Evolutionary conservation across 2,888 invertebrate genomes (phyloP), one percentile per base, ranked within the genome.

Genomic region (Eutolmus rufibarbis): DNA sequence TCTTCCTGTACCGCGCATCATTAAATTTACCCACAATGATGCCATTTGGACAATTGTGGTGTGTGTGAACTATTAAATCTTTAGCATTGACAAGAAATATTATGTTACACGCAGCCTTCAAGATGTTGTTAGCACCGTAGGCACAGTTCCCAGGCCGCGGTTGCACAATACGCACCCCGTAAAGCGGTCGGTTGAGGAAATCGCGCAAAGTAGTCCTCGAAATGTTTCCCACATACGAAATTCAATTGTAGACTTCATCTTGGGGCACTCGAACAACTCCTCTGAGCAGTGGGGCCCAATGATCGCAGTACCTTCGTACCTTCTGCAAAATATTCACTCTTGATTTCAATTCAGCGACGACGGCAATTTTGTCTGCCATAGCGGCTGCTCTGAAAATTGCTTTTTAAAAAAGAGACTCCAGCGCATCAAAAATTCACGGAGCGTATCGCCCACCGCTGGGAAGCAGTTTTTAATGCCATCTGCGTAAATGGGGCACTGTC

Each of bases 11-110:
- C 40, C 40, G 23, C 23, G 46, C 43, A 43, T 43, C 40, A 43
- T 43, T 78, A 78, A 43, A 43, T 78, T 78, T 40, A 78, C 23
- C 78, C 51, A 79, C 79, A 79, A 28, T 51, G 79, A 79, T 16
- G 79, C 23, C 46, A 34, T 8, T 79, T 51, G 79, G 79, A 79
- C 79, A 79, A 79, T 51, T 34, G n/a, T n/a, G 31, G 40, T 51
- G 51, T 79, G 40, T 79, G 51, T 79, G 79, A 79, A 51, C 79
- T 51, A 79, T 51, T 79, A 79, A 79, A 79, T 79, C 79, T 79
- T 51, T 78, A 79, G 51, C 79, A 79, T 51, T 79, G 79, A 79
- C 79, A 79, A 79, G 79, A 79, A 79, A 79, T 79, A 79, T 79
- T 79, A 79, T 79, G 79, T 79, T 79, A 14, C 51, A 79, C 51